These are phyloP conservation scores for Octodonta nipae DNA, from an alignment of 2,888 invertebrate species.

Conservation along the genomic window DNA sequence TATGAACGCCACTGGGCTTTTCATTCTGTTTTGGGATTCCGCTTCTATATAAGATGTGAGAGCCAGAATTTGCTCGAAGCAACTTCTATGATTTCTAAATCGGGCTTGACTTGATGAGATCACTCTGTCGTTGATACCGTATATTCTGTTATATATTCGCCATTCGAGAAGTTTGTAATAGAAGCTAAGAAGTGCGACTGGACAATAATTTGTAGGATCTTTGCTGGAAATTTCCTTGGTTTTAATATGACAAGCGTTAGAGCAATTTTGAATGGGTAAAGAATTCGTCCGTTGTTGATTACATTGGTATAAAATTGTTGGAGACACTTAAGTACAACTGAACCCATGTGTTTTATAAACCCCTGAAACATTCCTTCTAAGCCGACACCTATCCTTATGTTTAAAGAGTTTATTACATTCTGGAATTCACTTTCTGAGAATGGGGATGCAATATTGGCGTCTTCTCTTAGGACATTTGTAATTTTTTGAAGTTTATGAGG, in stretches of 20 bases:
- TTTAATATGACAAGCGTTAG: conserved; percentile 1
- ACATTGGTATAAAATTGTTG: conserved; percentile 1
- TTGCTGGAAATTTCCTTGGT: conserved; percentile 1
- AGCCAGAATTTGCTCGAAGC: conserved; percentile 1
- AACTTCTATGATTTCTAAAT: too few relatives aligned
- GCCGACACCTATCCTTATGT: neutral
- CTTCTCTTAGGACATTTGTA: neutral
- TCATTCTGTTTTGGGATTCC: neutral
- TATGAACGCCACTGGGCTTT: conserved; percentile 1
- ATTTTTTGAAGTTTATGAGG: neutral
- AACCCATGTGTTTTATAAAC: neutral
- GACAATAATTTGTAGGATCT: conserved; percentile 1
- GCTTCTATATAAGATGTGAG: conserved; percentile 1
- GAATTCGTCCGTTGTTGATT: neutral
- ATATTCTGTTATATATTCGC: neutral
- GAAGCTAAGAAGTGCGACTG: neutral
- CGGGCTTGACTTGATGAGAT: too few relatives aligned
- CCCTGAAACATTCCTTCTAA: neutral
- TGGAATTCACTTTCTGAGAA: neutral
- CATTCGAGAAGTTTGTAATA: conserved; percentile 1
- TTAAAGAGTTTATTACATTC: conserved; percentile 1
- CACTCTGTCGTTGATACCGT: neutral
- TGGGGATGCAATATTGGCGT: neutral
- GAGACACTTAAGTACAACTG: neutral
- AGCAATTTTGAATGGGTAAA: neutral